Evolutionary conservation across 2,113 vertebrate species (phyloP).

Genomic region (Hassar affinis): DNA sequence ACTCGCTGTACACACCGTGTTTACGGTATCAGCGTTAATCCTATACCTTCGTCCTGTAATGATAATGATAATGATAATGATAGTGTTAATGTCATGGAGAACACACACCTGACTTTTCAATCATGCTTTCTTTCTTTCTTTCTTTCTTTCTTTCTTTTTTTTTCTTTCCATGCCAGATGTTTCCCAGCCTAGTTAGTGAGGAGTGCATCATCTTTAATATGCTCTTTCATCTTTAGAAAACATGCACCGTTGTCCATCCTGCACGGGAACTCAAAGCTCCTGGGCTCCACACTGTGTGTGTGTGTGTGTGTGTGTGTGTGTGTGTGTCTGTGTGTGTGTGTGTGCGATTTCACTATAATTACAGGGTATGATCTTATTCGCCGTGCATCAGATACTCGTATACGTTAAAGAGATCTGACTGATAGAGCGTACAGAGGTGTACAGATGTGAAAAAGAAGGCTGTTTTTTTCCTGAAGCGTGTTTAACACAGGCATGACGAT

Average conservation of each 20-base stretch:
- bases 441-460: no score
- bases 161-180: neutral
- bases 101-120: no score
- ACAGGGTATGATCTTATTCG: neutral
- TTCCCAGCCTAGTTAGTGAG: neutral
- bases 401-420: neutral
- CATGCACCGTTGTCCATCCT: neutral
- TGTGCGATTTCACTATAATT: neutral
- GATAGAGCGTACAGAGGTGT: neutral
- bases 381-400: neutral
- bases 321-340: no score
- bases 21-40: no score
- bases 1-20: no score
- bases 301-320: no score
- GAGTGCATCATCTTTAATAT: neutral
- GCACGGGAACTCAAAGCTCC: neutral
- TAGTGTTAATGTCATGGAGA: no score
- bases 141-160: neutral
- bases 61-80: no score
- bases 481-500: neutral
- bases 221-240: constrained; percentile 15
- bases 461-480: no score
- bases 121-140: neutral
- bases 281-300: neutral
- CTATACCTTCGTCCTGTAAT: no score